Evolutionary conservation across 2,113 vertebrate species (phyloP).

Genomic region (Platycercus adscitus): DNA sequence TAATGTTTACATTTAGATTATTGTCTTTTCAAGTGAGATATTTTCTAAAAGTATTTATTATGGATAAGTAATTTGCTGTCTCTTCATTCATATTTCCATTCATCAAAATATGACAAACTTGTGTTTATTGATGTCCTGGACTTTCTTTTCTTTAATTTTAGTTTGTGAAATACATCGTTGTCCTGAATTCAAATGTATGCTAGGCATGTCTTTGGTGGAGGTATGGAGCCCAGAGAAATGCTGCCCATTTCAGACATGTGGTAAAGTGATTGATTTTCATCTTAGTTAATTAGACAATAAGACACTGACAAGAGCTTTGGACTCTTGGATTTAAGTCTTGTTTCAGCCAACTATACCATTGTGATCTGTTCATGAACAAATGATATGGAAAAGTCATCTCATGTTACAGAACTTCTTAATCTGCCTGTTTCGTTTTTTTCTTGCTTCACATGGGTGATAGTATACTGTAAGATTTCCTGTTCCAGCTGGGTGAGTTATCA

Average conservation of each 20-base stretch:
- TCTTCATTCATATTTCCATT: not conserved
- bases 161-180: slow-evolving; percentile 92
- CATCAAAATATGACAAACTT: not conserved
- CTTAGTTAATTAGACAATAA: not conserved
- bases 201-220: slow-evolving; percentile 84
- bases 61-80: not conserved
- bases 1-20: not conserved
- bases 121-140: not conserved
- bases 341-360: not conserved
- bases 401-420: not conserved
- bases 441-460: not conserved
- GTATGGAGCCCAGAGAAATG: slow-evolving; percentile 82
- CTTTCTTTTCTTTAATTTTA: slow-evolving; percentile 34
- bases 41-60: not conserved
- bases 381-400: not conserved
- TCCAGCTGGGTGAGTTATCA: not conserved
- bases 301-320: not conserved
- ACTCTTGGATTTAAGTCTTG: not conserved
- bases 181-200: slow-evolving; percentile 81
- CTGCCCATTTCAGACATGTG: slow-evolving; percentile 89
- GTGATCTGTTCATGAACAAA: not conserved
- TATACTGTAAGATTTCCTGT: not conserved
- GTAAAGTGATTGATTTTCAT: slow-evolving; percentile 71
- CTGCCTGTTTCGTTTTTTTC: not conserved
- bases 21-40: not conserved